phyloP scores from a whole-genome alignment of 1,140 invertebrate genomes.

The Heliconius hermathena region DNA sequence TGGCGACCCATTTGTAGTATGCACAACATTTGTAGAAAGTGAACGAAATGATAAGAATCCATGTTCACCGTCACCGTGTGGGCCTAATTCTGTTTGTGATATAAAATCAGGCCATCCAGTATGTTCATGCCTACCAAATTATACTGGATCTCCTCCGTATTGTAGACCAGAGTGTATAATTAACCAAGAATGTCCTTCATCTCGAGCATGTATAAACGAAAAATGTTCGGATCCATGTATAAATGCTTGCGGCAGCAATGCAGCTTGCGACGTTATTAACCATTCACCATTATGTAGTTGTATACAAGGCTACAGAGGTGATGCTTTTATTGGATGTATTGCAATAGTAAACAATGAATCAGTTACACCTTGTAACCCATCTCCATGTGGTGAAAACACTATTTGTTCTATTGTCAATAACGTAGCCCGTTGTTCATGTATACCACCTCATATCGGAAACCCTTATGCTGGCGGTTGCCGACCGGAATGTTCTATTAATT shows the following conservation, averaged over 20 bases:
- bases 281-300: constrained; percentile 92
- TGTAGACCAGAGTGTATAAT: constrained; percentile 89
- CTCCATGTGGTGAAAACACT: constrained; percentile 91
- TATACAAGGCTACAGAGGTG: constrained; percentile 88
- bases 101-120: constrained; percentile 89
- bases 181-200: constrained; percentile 87
- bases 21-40: constrained; percentile 80
- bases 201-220: constrained; percentile 90
- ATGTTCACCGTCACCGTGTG: constrained; percentile 91
- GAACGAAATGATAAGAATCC: constrained; percentile 83
- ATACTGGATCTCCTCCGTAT: constrained; percentile 87
- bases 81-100: constrained; percentile 92
- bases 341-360: constrained; percentile 77
- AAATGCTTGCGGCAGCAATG: constrained; percentile 89
- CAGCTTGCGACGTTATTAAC: constrained; percentile 90
- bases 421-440: constrained; percentile 88
- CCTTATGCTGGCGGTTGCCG: constrained; percentile 89
- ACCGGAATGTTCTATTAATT: constrained; percentile 91
- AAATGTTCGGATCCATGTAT: constrained; percentile 90
- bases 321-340: constrained; percentile 90
- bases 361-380: constrained; percentile 88
- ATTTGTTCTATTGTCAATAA: constrained; percentile 87
- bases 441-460: constrained; percentile 93
- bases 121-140: constrained; percentile 89
- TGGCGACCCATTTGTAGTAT: constrained; percentile 91